Base-by-base conservation (phyloP, 2,113 vertebrate species). In the Mungos mungo region DNA sequence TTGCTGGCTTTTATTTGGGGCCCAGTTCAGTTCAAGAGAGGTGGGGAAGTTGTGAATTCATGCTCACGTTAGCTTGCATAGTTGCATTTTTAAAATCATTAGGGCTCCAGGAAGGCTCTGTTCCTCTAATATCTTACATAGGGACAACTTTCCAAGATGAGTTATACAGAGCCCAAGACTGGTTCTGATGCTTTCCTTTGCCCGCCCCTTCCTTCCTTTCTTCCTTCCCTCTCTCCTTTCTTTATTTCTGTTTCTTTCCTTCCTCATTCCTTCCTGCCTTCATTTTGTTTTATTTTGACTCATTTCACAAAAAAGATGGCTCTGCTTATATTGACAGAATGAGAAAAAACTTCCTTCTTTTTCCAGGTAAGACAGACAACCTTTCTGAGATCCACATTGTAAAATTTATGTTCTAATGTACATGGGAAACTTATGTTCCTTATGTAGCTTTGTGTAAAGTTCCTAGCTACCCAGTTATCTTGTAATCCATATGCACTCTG, bases 261-360 rank as follows among this genome's bases (percentile, higher is more conserved):
- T 2, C 29, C 41, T 25, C 7, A 8, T 12, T 35, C 16, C 12
- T 23, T 35, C 19, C 7, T 83, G 41, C 45, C 10, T 82, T 89
- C 18, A 33, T 38, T 87, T 60, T 27, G n/a, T 12, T 29, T 33
- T 77, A 4, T 79, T 79, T 52, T n/a, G 21, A 47, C 86, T 72
- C 38, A 79, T 27, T 84, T 85, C 47, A 80, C 16, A 92, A 85
- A 97, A 94, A 94, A 41, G 45, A 86, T 41, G 25, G 14, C 31
- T 85, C 65, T 35, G 65, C 41, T 77, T 35, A 81, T 19, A 23
- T 54, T 45, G n/a, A 10, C 50, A 77, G 23, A 94, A 94, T 33
- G 76, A 91, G 29, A 83, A 1, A 74, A 80, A 76, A 1, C 41
- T 68, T 83, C 8, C 12, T 69, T 82, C 19, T 91, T 81, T 83